Evolutionary conservation across 2,888 invertebrate species (phyloP).

Genomic region (Scaeva pyrastri): DNA sequence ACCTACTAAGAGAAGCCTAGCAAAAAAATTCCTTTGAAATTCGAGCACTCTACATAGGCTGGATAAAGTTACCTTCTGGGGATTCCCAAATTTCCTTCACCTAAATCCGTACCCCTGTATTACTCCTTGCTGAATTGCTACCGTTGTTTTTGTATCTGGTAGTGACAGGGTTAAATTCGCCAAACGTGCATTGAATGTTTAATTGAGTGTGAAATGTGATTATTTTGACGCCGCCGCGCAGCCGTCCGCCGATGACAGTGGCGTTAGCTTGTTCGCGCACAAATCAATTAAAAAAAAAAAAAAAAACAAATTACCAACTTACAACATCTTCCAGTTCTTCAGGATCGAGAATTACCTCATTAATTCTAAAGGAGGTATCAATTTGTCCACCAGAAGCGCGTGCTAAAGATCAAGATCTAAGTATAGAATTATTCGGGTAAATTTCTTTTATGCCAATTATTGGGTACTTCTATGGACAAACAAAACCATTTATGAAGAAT

Average conservation of each 20-base stretch:
- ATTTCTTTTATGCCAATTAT: neutral
- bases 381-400: slow-evolving; percentile 12
- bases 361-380: slow-evolving; percentile 10
- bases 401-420: slow-evolving; percentile 31
- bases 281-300: slow-evolving; percentile 37
- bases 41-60: no score
- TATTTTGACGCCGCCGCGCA: neutral
- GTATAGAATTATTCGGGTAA: slow-evolving; percentile 1
- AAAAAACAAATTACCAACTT: slow-evolving; percentile 30
- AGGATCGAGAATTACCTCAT: slow-evolving; percentile 13
- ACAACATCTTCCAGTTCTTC: slow-evolving; percentile 16
- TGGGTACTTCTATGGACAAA: neutral
- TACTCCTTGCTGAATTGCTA: slow-evolving; percentile 20
- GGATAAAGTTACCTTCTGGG: neutral
- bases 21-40: no score
- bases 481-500: slow-evolving; percentile 51
- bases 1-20: no score
- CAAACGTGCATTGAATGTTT: slow-evolving; percentile 3
- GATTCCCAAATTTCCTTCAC: neutral
- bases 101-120: neutral
- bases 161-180: neutral
- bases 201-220: neutral
- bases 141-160: neutral
- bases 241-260: neutral
- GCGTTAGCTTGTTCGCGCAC: slow-evolving; percentile 16